phyloP scores from a whole-genome alignment of 1,140 invertebrate species.

The Leptinotarsa texana region DNA sequence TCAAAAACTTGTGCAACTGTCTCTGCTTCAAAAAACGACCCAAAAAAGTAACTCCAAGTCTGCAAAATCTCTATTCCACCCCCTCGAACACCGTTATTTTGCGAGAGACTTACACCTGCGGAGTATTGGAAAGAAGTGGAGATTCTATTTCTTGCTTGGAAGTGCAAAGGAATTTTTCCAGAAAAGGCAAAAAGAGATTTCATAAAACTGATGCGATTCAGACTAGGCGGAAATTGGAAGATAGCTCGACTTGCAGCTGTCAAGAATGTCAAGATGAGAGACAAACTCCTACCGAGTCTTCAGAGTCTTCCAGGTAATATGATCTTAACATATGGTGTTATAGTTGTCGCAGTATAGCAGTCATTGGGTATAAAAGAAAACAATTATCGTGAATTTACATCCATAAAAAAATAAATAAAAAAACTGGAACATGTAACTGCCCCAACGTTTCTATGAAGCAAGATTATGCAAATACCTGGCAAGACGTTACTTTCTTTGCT shows the following conservation, averaged over 20 bases:
- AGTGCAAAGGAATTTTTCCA: neutral
- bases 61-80: neutral
- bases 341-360: no score
- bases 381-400: no score
- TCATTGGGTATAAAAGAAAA: no score
- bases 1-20: neutral
- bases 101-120: neutral
- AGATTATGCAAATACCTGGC: no score
- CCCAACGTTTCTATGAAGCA: no score
- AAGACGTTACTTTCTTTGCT: no score
- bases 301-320: no score
- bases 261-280: neutral
- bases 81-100: neutral
- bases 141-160: neutral
- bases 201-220: neutral
- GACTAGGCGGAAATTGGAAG: neutral
- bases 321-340: no score
- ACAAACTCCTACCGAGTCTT: no score
- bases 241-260: neutral
- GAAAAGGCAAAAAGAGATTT: neutral
- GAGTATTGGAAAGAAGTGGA: neutral
- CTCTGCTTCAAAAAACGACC: neutral
- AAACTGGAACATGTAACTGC: no score
- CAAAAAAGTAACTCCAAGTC: neutral
- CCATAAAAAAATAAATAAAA: no score